Percentiles rank a stretch among this genome's conserved stretches.
phyloP scores from a whole-genome alignment of 2,797 vertebrate genomes.

The Gallinago stenura region DNA sequence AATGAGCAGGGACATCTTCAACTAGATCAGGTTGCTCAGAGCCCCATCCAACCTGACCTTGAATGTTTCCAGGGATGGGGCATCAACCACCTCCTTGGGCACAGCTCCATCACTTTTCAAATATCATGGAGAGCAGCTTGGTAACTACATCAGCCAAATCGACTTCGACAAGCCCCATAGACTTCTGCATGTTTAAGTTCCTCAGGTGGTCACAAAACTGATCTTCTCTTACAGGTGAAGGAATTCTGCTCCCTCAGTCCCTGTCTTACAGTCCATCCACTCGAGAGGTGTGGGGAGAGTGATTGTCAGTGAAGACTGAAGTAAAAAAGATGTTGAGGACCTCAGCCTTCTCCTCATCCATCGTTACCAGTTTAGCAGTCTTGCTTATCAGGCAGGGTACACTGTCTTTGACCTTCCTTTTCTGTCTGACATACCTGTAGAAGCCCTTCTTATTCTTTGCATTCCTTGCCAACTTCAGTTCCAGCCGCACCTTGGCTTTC shows the following conservation, averaged over 20 bases:
- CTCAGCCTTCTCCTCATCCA: background rate
- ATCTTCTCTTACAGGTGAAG: no score
- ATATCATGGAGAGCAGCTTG: no score
- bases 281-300: background rate
- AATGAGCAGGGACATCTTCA: background rate
- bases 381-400: background rate
- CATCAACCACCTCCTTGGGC: background rate
- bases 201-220: no score
- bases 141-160: no score
- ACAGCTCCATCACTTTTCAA: no score
- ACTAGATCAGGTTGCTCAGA: background rate
- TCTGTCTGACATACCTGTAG: background rate
- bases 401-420: background rate
- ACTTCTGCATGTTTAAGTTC: no score
- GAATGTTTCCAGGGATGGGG: background rate
- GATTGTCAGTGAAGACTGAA: background rate
- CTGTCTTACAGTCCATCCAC: background rate
- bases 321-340: background rate
- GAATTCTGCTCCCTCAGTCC: background rate
- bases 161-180: background rate
- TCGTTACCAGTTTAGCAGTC: background rate
- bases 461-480: background rate
- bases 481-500: background rate
- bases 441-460: background rate
- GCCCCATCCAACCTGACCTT: background rate